phyloP scores from a whole-genome alignment of 2,113 vertebrate genomes.

The Donacobius atricapilla region DNA sequence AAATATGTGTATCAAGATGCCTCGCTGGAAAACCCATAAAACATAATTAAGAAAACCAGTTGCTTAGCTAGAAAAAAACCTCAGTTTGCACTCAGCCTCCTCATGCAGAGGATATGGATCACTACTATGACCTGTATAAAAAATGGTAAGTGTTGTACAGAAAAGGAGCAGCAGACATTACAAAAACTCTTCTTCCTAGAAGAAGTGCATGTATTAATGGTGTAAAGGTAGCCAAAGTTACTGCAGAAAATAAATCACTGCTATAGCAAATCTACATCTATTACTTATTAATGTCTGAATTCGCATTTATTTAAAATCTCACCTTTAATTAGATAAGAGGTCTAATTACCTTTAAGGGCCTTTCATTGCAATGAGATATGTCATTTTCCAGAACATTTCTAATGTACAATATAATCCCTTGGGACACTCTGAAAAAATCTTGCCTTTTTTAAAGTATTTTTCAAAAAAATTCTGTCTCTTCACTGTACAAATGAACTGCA shows the following conservation, averaged over 20 bases:
- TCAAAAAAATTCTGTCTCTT: not conserved
- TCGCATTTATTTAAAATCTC: not conserved
- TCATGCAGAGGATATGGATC: not conserved
- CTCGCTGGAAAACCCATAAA: not conserved
- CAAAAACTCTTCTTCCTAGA: not conserved
- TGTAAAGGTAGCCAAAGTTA: not conserved
- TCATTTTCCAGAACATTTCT: not conserved
- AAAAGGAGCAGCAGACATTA: not conserved
- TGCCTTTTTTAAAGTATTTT: not conserved
- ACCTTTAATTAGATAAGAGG: not conserved
- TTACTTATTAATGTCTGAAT: not conserved
- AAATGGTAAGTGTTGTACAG: not conserved
- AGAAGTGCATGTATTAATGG: not conserved
- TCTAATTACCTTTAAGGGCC: not conserved
- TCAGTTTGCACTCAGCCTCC: not conserved
- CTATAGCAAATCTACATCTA: not conserved
- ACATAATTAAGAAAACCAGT: not conserved
- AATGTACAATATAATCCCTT: not conserved
- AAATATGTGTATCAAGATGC: not conserved
- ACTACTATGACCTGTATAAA: not conserved
- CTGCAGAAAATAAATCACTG: not conserved
- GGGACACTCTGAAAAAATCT: not conserved
- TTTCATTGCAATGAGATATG: not conserved
- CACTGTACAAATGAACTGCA: not conserved
- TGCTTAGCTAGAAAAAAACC: not conserved